Evolutionary conservation across 2,113 vertebrate genomes (phyloP).

Genomic region (Thermophis baileyi): DNA sequence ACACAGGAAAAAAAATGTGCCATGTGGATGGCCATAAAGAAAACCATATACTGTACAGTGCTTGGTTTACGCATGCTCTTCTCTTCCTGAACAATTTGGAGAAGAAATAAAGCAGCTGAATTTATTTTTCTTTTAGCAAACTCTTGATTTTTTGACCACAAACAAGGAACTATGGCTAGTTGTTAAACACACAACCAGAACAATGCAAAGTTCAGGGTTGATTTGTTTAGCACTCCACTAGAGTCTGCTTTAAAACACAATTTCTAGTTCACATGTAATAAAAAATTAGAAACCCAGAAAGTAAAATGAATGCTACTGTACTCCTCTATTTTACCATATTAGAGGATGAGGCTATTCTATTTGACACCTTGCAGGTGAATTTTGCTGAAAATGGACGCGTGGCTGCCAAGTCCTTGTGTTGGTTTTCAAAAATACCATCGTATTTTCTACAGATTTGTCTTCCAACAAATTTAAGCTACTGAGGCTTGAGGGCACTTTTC

Average conservation of each 20-base stretch:
- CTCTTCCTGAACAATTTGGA: not conserved
- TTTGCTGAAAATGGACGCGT: not conserved
- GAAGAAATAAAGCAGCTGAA: not conserved
- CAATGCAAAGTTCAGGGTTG: not conserved
- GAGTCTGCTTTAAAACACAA: not conserved
- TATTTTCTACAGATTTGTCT: not conserved
- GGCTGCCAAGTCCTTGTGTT: not conserved
- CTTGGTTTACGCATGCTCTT: not conserved
- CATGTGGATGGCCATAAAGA: not conserved
- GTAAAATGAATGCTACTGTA: not conserved
- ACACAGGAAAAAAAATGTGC: not conserved
- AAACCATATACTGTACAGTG: not conserved
- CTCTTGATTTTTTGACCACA: not conserved
- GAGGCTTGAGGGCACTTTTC: not conserved
- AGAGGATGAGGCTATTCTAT: not conserved
- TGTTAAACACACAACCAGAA: not conserved
- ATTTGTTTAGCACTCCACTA: not conserved
- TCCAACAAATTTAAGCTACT: not conserved
- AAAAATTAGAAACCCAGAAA: not conserved
- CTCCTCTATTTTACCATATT: not conserved
- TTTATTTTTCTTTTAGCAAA: not conserved
- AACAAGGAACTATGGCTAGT: not conserved
- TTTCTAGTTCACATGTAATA: not conserved
- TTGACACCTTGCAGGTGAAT: not conserved
- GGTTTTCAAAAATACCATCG: not conserved